phyloP scores from a whole-genome alignment of 1,140 invertebrate genomes.

The Hestina assimilis region DNA sequence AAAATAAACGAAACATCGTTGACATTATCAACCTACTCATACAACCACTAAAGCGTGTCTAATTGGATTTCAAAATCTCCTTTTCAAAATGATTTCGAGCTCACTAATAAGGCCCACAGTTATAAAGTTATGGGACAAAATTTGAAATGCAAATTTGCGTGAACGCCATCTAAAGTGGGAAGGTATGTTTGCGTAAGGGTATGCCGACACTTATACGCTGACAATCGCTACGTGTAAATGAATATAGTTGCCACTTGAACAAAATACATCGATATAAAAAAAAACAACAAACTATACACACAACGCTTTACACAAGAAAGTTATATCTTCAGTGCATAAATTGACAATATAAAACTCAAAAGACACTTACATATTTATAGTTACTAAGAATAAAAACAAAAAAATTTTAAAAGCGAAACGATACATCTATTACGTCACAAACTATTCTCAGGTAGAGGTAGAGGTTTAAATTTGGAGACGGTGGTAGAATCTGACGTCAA shows the following conservation, averaged over 20 bases:
- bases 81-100: slow-evolving; percentile 28
- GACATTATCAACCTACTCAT: background rate
- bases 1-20: background rate
- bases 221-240: background rate
- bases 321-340: no score
- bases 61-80: slow-evolving; percentile 19
- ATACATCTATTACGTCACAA: no score
- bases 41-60: background rate
- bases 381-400: no score
- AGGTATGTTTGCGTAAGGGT: slow-evolving; percentile 29
- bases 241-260: background rate
- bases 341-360: no score
- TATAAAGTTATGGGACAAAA: slow-evolving; percentile 42
- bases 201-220: slow-evolving; percentile 11
- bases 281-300: no score
- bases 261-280: background rate
- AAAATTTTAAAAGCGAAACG: no score
- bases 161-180: slow-evolving; percentile 35
- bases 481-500: no score
- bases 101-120: slow-evolving; percentile 36
- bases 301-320: no score
- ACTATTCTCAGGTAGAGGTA: no score
- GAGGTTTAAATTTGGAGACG: no score
- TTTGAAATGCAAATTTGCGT: slow-evolving; percentile 44
- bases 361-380: no score